Evolutionary conservation across 2,797 vertebrate genomes (phyloP).

Genomic region (Mus caroli): DNA sequence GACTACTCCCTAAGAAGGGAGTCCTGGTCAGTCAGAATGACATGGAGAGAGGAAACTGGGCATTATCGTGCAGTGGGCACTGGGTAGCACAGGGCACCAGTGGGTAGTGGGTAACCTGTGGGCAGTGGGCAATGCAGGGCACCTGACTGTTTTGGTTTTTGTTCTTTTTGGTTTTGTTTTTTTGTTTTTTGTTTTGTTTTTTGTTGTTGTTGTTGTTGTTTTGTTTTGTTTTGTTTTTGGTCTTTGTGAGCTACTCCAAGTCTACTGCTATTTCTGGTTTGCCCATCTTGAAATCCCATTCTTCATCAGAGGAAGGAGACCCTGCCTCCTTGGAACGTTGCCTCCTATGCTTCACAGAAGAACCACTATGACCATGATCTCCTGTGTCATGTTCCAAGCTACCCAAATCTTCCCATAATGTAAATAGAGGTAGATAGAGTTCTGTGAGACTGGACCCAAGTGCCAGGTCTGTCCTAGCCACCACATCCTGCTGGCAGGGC

Average conservation of each 20-base stretch:
- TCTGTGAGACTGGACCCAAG: too few relatives aligned
- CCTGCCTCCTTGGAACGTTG: not conserved
- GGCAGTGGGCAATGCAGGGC: too few relatives aligned
- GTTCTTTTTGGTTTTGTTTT: too few relatives aligned
- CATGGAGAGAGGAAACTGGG: not conserved
- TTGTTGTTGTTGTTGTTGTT: too few relatives aligned
- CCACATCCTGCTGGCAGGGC: not conserved
- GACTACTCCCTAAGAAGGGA: not conserved
- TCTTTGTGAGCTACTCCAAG: not conserved
- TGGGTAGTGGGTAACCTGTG: not conserved
- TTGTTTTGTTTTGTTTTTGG: not conserved
- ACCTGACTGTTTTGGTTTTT: too few relatives aligned
- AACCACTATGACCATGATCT: not conserved
- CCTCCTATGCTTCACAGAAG: not conserved
- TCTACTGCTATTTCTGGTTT: not conserved
- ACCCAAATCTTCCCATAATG: too few relatives aligned
- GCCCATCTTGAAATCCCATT: not conserved
- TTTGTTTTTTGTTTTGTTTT: too few relatives aligned
- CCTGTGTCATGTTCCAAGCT: not conserved
- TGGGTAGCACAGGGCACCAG: not conserved
- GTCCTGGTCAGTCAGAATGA: not conserved
- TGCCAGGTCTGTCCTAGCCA: not conserved
- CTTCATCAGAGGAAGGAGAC: not conserved
- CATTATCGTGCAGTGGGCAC: not conserved
- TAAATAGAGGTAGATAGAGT: not conserved